phyloP scores from a whole-genome alignment of 2,113 vertebrate species.

The Glaucomys volans region DNA sequence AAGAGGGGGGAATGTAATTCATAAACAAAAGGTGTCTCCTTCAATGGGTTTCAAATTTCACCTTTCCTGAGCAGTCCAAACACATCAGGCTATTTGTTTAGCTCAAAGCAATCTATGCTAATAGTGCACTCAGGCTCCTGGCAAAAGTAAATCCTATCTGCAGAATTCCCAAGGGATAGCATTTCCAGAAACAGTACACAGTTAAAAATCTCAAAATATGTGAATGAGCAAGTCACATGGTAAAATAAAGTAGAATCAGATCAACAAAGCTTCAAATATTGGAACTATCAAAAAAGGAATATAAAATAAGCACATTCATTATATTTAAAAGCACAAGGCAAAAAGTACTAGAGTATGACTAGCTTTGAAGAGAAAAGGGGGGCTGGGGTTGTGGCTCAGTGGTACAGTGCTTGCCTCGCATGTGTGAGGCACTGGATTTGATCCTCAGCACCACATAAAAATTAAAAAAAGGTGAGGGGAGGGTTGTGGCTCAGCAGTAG shows the following conservation, averaged over 20 bases:
- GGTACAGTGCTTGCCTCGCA: no score
- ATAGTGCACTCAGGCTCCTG: not conserved
- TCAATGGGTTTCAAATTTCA: not conserved
- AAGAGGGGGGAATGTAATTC: not conserved
- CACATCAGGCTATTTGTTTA: not conserved
- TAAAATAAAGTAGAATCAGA: not conserved
- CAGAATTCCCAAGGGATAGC: not conserved
- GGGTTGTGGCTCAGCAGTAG: no score
- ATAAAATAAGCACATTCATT: conserved; percentile 5
- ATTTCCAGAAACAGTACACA: not conserved
- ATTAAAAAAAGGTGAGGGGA: no score
- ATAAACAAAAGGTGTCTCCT: not conserved
- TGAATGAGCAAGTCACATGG: not conserved
- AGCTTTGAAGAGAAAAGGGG: not conserved
- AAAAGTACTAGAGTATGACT: not conserved
- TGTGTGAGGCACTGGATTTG: no score
- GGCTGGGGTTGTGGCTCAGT: no score
- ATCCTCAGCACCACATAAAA: no score
- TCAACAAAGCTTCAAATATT: not conserved
- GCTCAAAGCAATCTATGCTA: not conserved
- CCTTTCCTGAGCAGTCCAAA: not conserved
- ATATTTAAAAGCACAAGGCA: not conserved
- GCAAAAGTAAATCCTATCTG: not conserved
- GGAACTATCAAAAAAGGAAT: not conserved
- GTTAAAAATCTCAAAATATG: not conserved